Base-by-base conservation (phyloP, 2,888 invertebrate genomes). In the Heliothis peltigera region DNA sequence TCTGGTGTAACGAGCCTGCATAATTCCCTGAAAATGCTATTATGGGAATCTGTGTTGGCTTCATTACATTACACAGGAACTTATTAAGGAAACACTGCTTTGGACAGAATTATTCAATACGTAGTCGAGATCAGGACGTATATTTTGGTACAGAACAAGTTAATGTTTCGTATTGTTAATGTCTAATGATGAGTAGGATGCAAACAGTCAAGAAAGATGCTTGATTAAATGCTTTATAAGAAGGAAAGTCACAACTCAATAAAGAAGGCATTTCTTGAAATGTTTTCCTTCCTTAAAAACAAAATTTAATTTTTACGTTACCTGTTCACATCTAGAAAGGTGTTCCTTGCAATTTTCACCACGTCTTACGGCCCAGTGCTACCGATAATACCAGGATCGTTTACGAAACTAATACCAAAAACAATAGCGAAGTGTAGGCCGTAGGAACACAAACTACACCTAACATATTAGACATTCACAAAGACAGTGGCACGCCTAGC, bases 1-100 rank as follows among this genome's bases (percentile, higher is more conserved):
- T 64, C 54, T 46, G 52, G 21, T 42, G 64, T 73, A 75, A 73
- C 64, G 75, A 75, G 42, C 21, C 32, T 75, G 44, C 55, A 75
- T 70, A 47, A 75, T 60, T 64, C 55, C 39, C 18, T 28, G 59
- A 32, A 52, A 75, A 64, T 73, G 43, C 32, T 32, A 62, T 70
- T 67, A 68, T 52, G 32, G 19, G 10, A 17, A 1, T 17, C 22
- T 22, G n/a, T 19, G 0, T 19, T 2, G 6, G 17, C 2, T 25
- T 25, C 0, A 39, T 47, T 39, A 25, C 5, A 35, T n/a, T 28
- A 19, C 28, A 18, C 21, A 7, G 15, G 15, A 39, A 39, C 39
- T 39, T n/a, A 39, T 39, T 39, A 39, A 5, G 39, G 39, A n/a
- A 39, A 39, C 39, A n/a, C n/a, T 4, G n/a, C n/a, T 12, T 8